phyloP scores from a whole-genome alignment of 2,888 invertebrate species.

The Ichneumoninae sp. region DNA sequence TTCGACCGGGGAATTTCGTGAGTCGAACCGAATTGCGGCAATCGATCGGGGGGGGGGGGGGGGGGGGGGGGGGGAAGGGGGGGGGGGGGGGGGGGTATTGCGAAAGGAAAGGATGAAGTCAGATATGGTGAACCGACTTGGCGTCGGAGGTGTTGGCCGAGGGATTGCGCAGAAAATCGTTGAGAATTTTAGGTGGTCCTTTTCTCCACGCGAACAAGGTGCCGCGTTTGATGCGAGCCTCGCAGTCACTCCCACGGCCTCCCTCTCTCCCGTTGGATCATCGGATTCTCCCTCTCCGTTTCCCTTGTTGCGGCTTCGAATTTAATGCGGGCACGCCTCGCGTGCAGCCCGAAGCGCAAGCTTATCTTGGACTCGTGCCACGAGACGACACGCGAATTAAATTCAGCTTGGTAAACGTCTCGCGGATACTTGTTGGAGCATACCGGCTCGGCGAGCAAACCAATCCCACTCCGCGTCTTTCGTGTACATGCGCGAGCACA shows the following conservation, averaged over 20 bases:
- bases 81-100: too few species aligned
- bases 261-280: conserved; percentile 38
- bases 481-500: not conserved
- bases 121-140: conserved; percentile 34
- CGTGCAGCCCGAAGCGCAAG: conserved; percentile 60
- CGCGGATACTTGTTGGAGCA: conserved; percentile 66
- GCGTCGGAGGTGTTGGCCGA: not conserved
- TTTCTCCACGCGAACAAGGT: conserved; percentile 21
- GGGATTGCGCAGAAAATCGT: conserved; percentile 5
- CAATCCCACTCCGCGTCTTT: not conserved
- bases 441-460: conserved; percentile 27
- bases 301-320: conserved; percentile 53
- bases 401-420: conserved; percentile 66
- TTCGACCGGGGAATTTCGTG: not conserved
- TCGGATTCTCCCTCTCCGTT: conserved; percentile 11
- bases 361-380: conserved; percentile 68
- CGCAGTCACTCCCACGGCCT: conserved; percentile 41
- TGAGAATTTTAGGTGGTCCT: conserved; percentile 16
- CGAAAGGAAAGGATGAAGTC: too few species aligned
- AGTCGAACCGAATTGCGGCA: not conserved
- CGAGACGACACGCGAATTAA: conserved; percentile 66
- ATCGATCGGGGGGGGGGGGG: not conserved
- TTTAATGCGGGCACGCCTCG: conserved; percentile 62
- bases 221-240: not conserved
- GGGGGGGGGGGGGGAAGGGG: too few species aligned